Evolutionary conservation across 2,113 vertebrate genomes (phyloP).

Genomic region (Sebastes fasciatus): DNA sequence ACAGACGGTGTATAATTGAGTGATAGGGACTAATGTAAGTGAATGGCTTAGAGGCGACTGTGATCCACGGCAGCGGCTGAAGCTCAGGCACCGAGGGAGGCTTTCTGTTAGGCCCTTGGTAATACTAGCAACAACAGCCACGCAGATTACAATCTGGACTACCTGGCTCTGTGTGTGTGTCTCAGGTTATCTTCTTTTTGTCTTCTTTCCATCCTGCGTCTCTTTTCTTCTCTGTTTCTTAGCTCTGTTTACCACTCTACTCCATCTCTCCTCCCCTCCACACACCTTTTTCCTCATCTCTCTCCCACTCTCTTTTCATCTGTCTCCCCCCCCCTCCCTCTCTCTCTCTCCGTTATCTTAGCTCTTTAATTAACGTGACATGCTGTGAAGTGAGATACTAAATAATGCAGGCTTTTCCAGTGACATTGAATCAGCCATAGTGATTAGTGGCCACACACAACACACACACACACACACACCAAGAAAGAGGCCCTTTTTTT

Average conservation of each 20-base stretch:
- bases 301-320: neutral
- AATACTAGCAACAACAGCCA: constrained; percentile 64
- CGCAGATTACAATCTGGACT: constrained; percentile 62
- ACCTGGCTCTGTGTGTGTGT: constrained; percentile 37
- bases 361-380: constrained; percentile 80
- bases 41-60: constrained; percentile 54
- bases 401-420: constrained; percentile 81
- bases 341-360: constrained; percentile 62
- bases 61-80: constrained; percentile 53
- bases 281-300: constrained; percentile 21
- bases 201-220: constrained; percentile 22
- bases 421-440: constrained; percentile 73
- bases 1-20: constrained; percentile 71
- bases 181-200: constrained; percentile 41
- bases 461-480: constrained; percentile 14
- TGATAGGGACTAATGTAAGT: constrained; percentile 71
- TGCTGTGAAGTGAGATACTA: constrained; percentile 78
- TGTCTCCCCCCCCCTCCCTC: neutral
- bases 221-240: constrained; percentile 32
- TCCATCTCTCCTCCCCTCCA: constrained; percentile 22
- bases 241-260: constrained; percentile 29
- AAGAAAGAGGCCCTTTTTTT: constrained; percentile 8
- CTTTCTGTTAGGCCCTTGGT: constrained; percentile 57
- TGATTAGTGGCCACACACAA: constrained; percentile 71
- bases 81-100: constrained; percentile 46